Evolutionary conservation across 2,888 invertebrate species (phyloP).

Genomic region (Archips crataeganus): DNA sequence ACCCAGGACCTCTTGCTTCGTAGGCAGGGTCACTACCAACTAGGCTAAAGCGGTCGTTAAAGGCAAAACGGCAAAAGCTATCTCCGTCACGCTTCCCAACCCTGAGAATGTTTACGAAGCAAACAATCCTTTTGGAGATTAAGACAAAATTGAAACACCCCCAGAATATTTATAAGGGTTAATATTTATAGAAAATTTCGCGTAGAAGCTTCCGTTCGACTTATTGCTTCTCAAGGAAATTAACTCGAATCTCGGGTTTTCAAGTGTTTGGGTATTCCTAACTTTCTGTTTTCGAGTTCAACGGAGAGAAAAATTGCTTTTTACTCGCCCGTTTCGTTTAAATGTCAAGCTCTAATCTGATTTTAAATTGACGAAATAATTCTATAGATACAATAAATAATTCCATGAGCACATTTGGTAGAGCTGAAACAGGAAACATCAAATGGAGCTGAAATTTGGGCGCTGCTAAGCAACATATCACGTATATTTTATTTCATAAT

Average conservation of each 20-base stretch:
- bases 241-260: slow-evolving; percentile 35
- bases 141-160: slow-evolving; percentile 44
- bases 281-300: slow-evolving; percentile 41
- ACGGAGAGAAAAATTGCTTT: slow-evolving; percentile 41
- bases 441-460: too few relatives aligned
- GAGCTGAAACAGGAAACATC: too few relatives aligned
- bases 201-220: slow-evolving; percentile 40
- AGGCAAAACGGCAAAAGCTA: slow-evolving; percentile 5
- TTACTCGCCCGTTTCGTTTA: slow-evolving; percentile 35
- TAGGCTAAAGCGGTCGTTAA: too few relatives aligned
- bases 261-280: slow-evolving; percentile 39
- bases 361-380: slow-evolving; percentile 1
- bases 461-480: too few relatives aligned
- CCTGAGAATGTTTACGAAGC: slow-evolving; percentile 33
- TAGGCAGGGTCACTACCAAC: too few relatives aligned
- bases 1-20: too few relatives aligned
- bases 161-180: slow-evolving; percentile 43
- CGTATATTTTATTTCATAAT: too few relatives aligned
- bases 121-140: slow-evolving; percentile 43
- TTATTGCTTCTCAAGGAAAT: slow-evolving; percentile 41
- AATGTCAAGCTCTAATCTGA: slow-evolving; percentile 37
- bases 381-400: not conserved
- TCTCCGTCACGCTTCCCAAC: slow-evolving; percentile 25
- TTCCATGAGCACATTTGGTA: not conserved
- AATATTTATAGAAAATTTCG: slow-evolving; percentile 42